A percentile compares a stretch with the other conserved stretches of the same genome.
Evolutionary conservation across 2,113 vertebrate genomes (phyloP).

Genomic region (Ochotona curzoniae): DNA sequence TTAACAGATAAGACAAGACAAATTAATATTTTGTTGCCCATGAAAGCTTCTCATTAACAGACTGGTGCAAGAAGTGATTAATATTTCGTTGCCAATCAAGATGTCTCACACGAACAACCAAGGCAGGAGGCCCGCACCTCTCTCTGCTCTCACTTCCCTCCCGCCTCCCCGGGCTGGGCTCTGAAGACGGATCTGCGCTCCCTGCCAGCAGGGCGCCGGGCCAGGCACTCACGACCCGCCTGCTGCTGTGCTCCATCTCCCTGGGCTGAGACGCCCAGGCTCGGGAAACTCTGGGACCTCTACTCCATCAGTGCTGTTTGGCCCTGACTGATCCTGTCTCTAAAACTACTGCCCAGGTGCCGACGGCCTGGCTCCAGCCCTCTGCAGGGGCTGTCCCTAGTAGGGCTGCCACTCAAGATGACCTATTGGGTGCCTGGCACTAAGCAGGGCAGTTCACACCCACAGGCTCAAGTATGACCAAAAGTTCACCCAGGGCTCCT

Average conservation of each 20-base stretch:
- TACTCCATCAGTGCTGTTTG: not conserved
- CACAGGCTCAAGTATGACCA: accelerated
- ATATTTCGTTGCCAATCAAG: constrained; percentile 87
- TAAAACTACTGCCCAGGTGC: not conserved
- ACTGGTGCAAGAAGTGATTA: constrained; percentile 79
- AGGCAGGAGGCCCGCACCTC: constrained; percentile 63
- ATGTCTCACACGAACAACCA: constrained; percentile 77
- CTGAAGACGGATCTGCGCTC: not conserved
- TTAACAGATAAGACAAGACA: constrained; percentile 83
- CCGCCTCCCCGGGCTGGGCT: constrained; percentile 41
- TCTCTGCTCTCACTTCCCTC: not conserved
- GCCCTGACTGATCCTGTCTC: not conserved
- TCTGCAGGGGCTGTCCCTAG: not conserved
- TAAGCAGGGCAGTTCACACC: accelerated
- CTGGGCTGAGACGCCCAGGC: accelerated
- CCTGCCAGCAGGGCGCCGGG: not conserved
- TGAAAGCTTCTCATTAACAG: constrained; percentile 85
- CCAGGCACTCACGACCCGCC: not conserved
- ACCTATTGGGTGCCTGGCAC: not conserved
- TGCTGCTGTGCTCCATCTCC: not conserved
- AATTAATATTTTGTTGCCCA: constrained; percentile 82
- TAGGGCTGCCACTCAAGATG: not conserved
- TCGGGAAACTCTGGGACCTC: not conserved
- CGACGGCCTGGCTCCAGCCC: not conserved
- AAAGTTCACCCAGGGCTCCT: accelerated